Base-by-base conservation (phyloP, 2,888 invertebrate species). In the Sinelater perroti region DNA sequence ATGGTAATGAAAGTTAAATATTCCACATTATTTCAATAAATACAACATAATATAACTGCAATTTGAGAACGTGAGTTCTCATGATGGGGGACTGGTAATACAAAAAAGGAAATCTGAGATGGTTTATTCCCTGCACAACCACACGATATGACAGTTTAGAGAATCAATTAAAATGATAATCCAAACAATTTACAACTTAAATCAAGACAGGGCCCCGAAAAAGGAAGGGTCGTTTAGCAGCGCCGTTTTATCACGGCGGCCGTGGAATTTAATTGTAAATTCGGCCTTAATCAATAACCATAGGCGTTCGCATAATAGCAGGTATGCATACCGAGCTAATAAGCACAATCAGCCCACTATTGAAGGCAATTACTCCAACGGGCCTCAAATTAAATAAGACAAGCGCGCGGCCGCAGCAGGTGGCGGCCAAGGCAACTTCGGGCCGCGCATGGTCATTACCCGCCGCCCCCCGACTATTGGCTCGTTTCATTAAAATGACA, bases 401-500 rank as follows among this genome's bases (percentile, higher is more conserved):
- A 49, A 50, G 20, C 30, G 31, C 20, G 51, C 42, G 51, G 40
- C 18, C 10, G 21, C 20, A 7, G 40, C 53, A 44, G 53, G 53
- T 44, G 45, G 31, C 13, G 40, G 24, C 18, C 30, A 33, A 45
- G 33, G 17, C 24, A 26, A 35, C 45, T 36, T 33, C 53, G 35
- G 44, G 33, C 42, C 53, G 17, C 13, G 24, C 40, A 51, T 40
- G 51, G 40, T 30, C 40, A 51, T 51, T 38, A 51, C 30, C 40
- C 46, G 42, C 14, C 26, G 21, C 42, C 44, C 45, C 31, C n/a
- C 13, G 42, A 56, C 55, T 49, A 56, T 56, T 49, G 49, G 49
- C 33, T 35, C 28, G 24, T 56, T 38, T 46, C 38, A 30, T 49
- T 56, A 56, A 49, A 56, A 49, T 56, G 47, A 40, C 47, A 49